Base-by-base conservation (phyloP, 1,140 invertebrate genomes). In the Pygmarrhopalites habei region DNA sequence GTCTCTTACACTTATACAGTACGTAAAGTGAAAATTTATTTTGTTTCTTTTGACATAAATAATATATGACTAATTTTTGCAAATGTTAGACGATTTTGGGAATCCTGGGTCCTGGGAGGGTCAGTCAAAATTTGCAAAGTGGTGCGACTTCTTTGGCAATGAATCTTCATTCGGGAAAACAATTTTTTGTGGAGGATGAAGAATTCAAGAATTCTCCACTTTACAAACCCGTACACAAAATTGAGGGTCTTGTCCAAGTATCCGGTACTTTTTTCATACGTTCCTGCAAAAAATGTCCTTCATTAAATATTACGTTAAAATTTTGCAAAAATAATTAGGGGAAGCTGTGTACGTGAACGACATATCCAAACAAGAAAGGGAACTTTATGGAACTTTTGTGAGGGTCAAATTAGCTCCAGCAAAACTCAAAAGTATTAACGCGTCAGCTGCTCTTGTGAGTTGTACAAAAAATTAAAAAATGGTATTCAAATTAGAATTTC, bases 311-410 rank as follows among this genome's bases (percentile, higher is more conserved):
- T n/a, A n/a, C n/a, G n/a, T n/a, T n/a, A n/a, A n/a, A n/a, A n/a
- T n/a, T n/a, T n/a, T n/a, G n/a, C n/a, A n/a, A n/a, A n/a, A n/a
- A n/a, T n/a, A n/a, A n/a, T 82, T 82, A 55, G 77, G 78, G 23
- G 77, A 79, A 61, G 77, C 77, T 7, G 58, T 74, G 60, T 79
- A 75, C 66, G 70, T 78, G 14, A 74, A 76, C 70, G 79, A 80
- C 69, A 73, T 77, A 7, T 69, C 72, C 7, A 44, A 64, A 4
- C 51, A 69, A 15, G 67, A 68, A 10, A 72, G 73, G n/a, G 76
- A 79, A 59, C 67, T 79, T 10, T 71, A 73, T 71, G 79, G 74
- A 35, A 75, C 74, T 0, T 77, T 78, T 68, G 75, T 79, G 25
- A 60, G 74, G 19, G 71, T 72, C n/a, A 73, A 68, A 41, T 66